Percentiles rank a stretch among this genome's conserved stretches.
Conservation (phyloP, 2,888 invertebrate genomes). For the Hyposoter dolosus region DNA sequence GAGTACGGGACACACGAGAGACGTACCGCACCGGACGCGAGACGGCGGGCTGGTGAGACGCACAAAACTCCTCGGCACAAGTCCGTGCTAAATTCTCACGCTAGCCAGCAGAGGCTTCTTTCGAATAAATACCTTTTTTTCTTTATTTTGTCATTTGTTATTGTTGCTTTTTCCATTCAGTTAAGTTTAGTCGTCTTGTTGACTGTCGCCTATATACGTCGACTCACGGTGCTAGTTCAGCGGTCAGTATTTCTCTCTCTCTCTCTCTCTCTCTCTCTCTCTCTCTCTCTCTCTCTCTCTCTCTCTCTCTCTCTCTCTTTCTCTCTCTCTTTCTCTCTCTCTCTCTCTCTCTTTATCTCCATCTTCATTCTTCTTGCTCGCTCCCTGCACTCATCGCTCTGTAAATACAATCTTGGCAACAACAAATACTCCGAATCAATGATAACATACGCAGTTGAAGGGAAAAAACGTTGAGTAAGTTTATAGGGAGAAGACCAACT, state of each 20-base stretch:
- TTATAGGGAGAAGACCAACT: neutral
- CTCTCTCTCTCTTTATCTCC: neutral
- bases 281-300: neutral
- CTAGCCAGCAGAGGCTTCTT: slow-evolving; percentile 47
- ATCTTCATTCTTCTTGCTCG: neutral
- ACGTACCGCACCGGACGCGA: slow-evolving; percentile 65
- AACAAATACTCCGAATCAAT: neutral
- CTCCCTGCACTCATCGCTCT: neutral
- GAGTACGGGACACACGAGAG: slow-evolving; percentile 73
- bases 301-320: neutral
- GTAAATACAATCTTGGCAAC: neutral
- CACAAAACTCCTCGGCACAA: slow-evolving; percentile 51
- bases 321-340: neutral
- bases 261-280: slow-evolving; percentile 31
- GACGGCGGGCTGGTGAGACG: slow-evolving; percentile 52
- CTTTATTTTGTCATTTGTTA: slow-evolving; percentile 17
- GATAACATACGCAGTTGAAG: neutral
- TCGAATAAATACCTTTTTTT: slow-evolving; percentile 25
- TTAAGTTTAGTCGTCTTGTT: slow-evolving; percentile 15
- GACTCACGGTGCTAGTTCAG: slow-evolving; percentile 59
- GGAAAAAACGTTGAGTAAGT: neutral
- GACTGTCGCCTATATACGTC: slow-evolving; percentile 38
- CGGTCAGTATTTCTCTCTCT: slow-evolving; percentile 59
- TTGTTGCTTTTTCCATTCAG: slow-evolving; percentile 9
- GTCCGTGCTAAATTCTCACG: slow-evolving; percentile 61